Base-by-base conservation (phyloP, 2,888 invertebrate genomes). In the Brachypterus glaber region DNA sequence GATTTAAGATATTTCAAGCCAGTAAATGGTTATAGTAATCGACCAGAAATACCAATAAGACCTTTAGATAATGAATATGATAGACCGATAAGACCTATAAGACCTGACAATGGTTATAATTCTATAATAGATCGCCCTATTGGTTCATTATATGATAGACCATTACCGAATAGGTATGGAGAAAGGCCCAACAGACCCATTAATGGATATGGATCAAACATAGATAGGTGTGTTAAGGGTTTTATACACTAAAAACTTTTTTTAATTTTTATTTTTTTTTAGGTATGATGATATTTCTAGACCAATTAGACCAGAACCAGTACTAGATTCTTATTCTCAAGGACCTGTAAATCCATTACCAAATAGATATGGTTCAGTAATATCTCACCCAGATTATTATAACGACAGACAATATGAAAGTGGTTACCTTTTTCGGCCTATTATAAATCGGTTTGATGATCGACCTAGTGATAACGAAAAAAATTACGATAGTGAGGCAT, bases 371-470 rank as follows among this genome's bases (percentile, higher is more conserved):
- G 54, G 51, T 5, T 51, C 51, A 1, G 25, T 51, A 4, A 51
- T 49, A 16, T 52, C 56, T 9, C 51, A 53, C 39, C 52, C 50
- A 4, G 45, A 53, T 24, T 44, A 51, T 24, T 51, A 53, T 32
- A 15, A 33, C 11, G 35, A 37, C 8, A 31, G 38, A 33, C 48
- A 45, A 4, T 21, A 41, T 17, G 4, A 39, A n/a, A 26, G 43
- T 9, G 41, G 43, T 30, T 48, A 52, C 30, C 42, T 48, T 4
- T 30, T 41, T 30, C 35, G 41, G 16, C 36, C 39, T 16, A 35
- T n/a, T n/a, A n/a, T n/a, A n/a, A n/a, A n/a, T n/a, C n/a, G n/a
- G n/a, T n/a, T n/a, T 31, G 8, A 9, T 35, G 35, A 34, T 33
- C 30, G 29, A 29, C 35, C 33, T 18, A 21, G 17, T 4, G 27